Evolutionary conservation across 2,888 invertebrate species (phyloP).

Genomic region (Pristionchus arcanus): DNA sequence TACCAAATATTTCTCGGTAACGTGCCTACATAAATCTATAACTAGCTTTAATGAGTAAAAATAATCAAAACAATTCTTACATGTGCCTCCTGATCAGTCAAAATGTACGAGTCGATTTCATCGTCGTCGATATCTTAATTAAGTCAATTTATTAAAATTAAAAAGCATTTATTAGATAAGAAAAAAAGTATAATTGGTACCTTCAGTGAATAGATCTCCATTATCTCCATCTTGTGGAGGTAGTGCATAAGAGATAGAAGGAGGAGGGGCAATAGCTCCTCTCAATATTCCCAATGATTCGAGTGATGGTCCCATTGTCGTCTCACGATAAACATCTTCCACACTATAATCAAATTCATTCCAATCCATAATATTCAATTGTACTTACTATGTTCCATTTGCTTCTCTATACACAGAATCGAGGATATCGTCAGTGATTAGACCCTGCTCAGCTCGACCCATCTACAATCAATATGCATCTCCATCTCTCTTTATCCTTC

Average conservation of each 20-base stretch:
- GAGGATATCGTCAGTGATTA: conserved; percentile 67
- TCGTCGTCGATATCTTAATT: conserved; percentile 87
- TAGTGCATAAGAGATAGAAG: not conserved
- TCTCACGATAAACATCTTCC: conserved; percentile 29
- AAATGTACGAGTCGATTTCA: conserved; percentile 86
- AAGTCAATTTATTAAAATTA: too few relatives aligned
- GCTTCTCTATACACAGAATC: conserved; percentile 68
- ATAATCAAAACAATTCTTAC: not conserved
- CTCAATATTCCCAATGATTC: conserved; percentile 71
- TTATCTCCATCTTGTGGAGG: conserved; percentile 55
- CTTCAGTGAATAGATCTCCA: conserved; percentile 63
- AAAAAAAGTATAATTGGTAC: conserved; percentile 50
- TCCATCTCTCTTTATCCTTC: not conserved
- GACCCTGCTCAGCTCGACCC: conserved; percentile 55
- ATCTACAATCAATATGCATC: conserved; percentile 49
- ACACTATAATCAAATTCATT: not conserved
- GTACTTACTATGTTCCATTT: not conserved
- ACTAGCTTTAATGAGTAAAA: not conserved
- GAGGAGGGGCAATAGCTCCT: conserved; percentile 40
- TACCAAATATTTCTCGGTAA: not conserved
- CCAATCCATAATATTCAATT: not conserved
- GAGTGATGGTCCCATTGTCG: conserved; percentile 69
- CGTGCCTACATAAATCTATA: not conserved
- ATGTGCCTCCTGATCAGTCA: conserved; percentile 84
- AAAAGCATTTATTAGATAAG: not conserved